phyloP scores from a whole-genome alignment of 2,888 invertebrate genomes.

The Zygaena filipendulae region DNA sequence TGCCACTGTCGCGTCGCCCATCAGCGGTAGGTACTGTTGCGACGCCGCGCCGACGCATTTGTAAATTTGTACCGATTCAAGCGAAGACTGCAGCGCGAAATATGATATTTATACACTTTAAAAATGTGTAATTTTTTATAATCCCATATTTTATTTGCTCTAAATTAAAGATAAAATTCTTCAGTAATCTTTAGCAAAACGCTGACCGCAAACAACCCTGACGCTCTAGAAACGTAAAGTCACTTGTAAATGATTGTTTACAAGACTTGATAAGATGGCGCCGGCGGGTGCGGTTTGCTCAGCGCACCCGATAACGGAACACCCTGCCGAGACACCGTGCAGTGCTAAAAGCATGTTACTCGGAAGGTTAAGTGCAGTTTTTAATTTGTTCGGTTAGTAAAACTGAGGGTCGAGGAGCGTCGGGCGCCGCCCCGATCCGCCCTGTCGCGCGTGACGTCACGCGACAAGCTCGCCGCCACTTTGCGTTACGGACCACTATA shows the following conservation, averaged over 20 bases:
- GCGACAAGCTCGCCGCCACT: slow-evolving; percentile 39
- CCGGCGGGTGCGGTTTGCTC: slow-evolving; percentile 47
- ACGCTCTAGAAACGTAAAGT: slow-evolving; percentile 44
- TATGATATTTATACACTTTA: slow-evolving; percentile 22
- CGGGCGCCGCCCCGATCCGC: slow-evolving; percentile 58
- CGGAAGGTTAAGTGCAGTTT: slow-evolving; percentile 42
- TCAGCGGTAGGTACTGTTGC: slow-evolving; percentile 23
- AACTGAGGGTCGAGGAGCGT: slow-evolving; percentile 26
- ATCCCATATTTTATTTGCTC: too few species aligned
- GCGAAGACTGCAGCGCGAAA: slow-evolving; percentile 30
- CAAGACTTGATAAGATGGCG: slow-evolving; percentile 57
- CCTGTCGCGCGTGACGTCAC: slow-evolving; percentile 64
- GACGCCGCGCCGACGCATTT: slow-evolving; percentile 21
- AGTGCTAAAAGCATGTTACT: slow-evolving; percentile 59
- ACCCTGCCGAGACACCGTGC: slow-evolving; percentile 34
- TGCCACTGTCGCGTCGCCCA: slow-evolving; percentile 29
- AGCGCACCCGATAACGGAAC: slow-evolving; percentile 38
- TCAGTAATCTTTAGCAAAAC: slow-evolving; percentile 37
- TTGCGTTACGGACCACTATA: slow-evolving; percentile 55
- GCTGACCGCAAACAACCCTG: slow-evolving; percentile 48
- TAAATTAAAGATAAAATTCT: slow-evolving; percentile 15
- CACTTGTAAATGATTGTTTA: slow-evolving; percentile 58
- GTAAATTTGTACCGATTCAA: slow-evolving; percentile 16
- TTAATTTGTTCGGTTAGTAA: slow-evolving; percentile 32
- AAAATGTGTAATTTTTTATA: too few species aligned